phyloP scores from a whole-genome alignment of 1,140 invertebrate genomes.

The Penaeus vannamei region DNA sequence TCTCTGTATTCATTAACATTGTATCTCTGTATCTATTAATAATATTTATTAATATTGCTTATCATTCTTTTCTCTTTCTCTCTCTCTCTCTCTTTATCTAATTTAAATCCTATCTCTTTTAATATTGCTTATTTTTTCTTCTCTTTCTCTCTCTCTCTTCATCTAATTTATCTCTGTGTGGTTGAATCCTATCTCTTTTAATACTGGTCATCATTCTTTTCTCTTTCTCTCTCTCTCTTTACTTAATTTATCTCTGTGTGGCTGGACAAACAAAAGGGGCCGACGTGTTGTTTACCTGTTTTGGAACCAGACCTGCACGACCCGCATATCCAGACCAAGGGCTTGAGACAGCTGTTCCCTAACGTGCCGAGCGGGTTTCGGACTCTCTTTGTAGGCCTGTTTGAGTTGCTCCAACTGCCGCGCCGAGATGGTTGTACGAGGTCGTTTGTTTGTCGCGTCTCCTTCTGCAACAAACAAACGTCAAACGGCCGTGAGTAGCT shows the following conservation, averaged over 20 bases:
- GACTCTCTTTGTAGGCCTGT: constrained; percentile 97
- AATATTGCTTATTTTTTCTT: background rate
- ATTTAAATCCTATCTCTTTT: background rate
- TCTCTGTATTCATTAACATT: background rate
- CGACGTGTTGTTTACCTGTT: constrained; percentile 79
- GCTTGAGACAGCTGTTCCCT: constrained; percentile 97
- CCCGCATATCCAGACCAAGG: constrained; percentile 98
- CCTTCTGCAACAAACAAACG: constrained; percentile 76
- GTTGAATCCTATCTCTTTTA: too few relatives aligned
- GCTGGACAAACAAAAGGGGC: background rate
- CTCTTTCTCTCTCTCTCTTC: background rate
- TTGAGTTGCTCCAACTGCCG: constrained; percentile 99
- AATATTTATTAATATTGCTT: background rate
- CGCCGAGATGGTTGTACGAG: constrained; percentile 97
- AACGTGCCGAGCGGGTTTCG: constrained; percentile 97
- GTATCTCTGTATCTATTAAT: constrained; percentile 1
- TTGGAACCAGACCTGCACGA: constrained; percentile 99
- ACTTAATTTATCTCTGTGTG: background rate
- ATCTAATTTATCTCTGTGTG: too few relatives aligned
- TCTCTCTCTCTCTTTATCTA: constrained; percentile 11
- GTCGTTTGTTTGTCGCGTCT: constrained; percentile 96
- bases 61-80: constrained; percentile 8
- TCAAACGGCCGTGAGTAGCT: constrained; percentile 35
- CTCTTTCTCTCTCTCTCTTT: background rate
- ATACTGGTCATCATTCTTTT: too few relatives aligned